Evolutionary conservation across 2,797 vertebrate species (phyloP).

Genomic region (Enteromius thamalakanensis): DNA sequence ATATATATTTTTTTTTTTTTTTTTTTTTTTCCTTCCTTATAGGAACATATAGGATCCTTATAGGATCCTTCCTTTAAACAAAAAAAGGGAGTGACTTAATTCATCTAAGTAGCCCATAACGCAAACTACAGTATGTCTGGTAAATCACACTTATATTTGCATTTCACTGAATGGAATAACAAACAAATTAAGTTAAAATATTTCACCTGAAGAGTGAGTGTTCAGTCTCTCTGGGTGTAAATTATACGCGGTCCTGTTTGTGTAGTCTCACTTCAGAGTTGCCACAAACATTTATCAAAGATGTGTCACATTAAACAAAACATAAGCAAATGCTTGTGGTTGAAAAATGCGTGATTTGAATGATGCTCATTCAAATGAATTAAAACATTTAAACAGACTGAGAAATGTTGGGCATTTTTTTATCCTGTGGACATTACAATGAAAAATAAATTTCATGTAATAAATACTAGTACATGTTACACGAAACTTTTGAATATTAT

Average conservation of each 20-base stretch:
- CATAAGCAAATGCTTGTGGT: conserved; percentile 7
- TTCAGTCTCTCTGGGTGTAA: background rate
- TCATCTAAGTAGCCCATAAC: background rate
- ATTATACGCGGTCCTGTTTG: background rate
- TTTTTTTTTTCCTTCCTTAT: too few species aligned
- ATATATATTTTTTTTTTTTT: too few species aligned
- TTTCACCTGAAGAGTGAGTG: background rate
- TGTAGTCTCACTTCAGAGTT: background rate
- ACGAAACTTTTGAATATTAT: background rate
- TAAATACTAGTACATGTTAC: background rate
- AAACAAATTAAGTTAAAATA: conserved; percentile 3
- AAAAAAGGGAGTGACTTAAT: too few species aligned
- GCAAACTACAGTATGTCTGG: background rate
- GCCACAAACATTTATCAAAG: background rate
- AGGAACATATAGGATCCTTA: too few species aligned
- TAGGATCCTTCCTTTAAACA: too few species aligned
- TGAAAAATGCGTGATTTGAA: background rate
- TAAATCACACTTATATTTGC: background rate
- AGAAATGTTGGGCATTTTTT: too few species aligned
- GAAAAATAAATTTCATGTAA: background rate
- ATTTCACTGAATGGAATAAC: background rate
- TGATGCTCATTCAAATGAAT: conserved; percentile 2
- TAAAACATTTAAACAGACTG: background rate
- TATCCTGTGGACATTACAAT: background rate
- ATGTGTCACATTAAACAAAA: background rate